Evolutionary conservation across 2,888 invertebrate genomes (phyloP), one percentile per base, ranked within the genome.

Genomic region (Callyntrura guangdongensis): DNA sequence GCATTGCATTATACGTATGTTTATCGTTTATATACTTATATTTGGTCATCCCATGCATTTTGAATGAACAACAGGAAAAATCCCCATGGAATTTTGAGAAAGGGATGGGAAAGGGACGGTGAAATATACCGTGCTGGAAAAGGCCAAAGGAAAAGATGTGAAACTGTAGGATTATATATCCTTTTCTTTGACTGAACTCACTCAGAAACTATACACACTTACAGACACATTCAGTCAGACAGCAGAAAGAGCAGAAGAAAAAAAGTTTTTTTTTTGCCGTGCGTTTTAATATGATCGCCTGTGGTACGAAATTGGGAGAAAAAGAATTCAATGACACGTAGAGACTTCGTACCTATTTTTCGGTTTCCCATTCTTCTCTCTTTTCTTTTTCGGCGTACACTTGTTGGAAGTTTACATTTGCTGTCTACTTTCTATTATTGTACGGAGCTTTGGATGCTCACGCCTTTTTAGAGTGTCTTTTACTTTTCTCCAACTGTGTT

Each of bases 21-120:
- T 69, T 36, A n/a, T n/a, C n/a, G n/a, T n/a, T n/a, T n/a, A n/a
- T n/a, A n/a, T n/a, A n/a, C 8, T 20, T 69, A 69, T 69, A 72
- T 45, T 45, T 22, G 49, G 22, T 22, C 20, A 36, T 77, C 36
- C 53, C 81, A 86, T 82, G 86, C 82, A 86, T 82, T 90, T 90
- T 86, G 81, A 90, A 82, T 86, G 86, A 90, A 82, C n/a, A n/a
- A n/a, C 82, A 74, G 67, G 56, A 86, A 79, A 82, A 72, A 89
- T 85, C 84, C 85, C 79, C 64, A 20, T 17, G 86, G 90, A 86
- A 82, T 86, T 82, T 72, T 36, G 81, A 81, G 84, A 79, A 77
- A 36, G 64, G 20, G 11, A n/a, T n/a, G 61, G 59, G 72, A 27
- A 59, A 67, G 22, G 20, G 74, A 67, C 45, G n/a, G 45, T 27